A percentile compares a stretch with the other conserved stretches of the same genome.
Evolutionary conservation across 2,888 invertebrate species (phyloP).

Genomic region (Rutpela maculata): DNA sequence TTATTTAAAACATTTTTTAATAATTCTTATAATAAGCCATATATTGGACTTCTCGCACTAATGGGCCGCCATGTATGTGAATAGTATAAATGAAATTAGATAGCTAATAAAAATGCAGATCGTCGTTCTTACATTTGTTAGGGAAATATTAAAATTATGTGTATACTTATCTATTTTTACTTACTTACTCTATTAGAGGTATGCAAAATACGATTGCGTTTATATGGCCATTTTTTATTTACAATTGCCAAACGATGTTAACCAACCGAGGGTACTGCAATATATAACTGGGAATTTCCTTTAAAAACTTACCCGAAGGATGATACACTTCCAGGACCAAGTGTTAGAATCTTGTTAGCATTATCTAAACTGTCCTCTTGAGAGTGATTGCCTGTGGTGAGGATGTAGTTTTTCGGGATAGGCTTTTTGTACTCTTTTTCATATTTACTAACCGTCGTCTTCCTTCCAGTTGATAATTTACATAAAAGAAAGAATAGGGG

Average conservation of each 20-base stretch:
- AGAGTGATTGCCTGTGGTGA: slow-evolving; percentile 83
- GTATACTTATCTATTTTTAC: not conserved
- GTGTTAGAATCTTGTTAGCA: slow-evolving; percentile 84
- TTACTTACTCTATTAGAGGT: not conserved
- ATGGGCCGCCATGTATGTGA: too few relatives aligned
- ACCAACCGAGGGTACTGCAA: not conserved
- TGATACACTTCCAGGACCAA: slow-evolving; percentile 82
- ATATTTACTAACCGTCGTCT: slow-evolving; percentile 91
- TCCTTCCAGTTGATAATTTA: slow-evolving; percentile 80
- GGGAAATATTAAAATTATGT: not conserved
- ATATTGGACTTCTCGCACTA: too few relatives aligned
- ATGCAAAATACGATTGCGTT: not conserved
- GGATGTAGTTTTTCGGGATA: slow-evolving; percentile 83
- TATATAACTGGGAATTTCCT: slow-evolving; percentile 42
- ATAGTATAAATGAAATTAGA: too few relatives aligned
- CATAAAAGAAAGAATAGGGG: slow-evolving; percentile 52
- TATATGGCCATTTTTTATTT: slow-evolving; percentile 38
- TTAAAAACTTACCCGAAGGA: slow-evolving; percentile 82
- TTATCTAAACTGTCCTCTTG: slow-evolving; percentile 89
- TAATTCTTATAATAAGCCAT: too few relatives aligned
- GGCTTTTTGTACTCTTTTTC: slow-evolving; percentile 93
- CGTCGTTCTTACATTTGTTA: not conserved
- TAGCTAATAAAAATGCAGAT: too few relatives aligned
- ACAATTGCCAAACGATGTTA: slow-evolving; percentile 18
- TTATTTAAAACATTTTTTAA: too few relatives aligned